Evolutionary conservation across 2,797 vertebrate genomes (phyloP).

Genomic region (Paramormyrops hopkinsi): DNA sequence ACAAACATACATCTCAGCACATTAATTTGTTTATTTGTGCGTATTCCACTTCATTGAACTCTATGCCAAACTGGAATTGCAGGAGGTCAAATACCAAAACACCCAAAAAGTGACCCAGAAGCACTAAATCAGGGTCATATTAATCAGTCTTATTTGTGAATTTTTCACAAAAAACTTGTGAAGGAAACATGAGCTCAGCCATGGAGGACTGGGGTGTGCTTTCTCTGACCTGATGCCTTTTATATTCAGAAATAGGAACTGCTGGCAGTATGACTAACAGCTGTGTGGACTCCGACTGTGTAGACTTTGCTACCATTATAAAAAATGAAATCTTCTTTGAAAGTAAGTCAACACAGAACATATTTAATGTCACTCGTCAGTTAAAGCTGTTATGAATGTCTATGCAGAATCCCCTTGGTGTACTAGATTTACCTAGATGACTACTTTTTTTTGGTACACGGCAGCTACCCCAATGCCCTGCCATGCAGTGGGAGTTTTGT

Average conservation of each 20-base stretch:
- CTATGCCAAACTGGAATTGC: background rate
- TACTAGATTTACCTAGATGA: background rate
- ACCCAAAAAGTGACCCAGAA: no score
- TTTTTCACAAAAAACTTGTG: background rate
- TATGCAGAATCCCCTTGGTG: background rate
- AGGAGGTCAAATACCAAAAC: background rate
- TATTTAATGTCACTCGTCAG: background rate
- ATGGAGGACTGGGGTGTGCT: background rate
- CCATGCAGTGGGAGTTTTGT: background rate
- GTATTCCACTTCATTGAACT: background rate
- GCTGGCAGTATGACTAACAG: background rate
- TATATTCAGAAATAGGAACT: background rate
- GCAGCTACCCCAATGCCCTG: background rate
- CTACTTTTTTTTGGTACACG: background rate
- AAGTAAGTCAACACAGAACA: constrained; percentile 8
- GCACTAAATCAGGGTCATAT: background rate
- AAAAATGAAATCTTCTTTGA: constrained; percentile 16
- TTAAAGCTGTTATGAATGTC: background rate
- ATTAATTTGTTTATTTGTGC: no score
- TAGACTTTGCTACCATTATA: background rate
- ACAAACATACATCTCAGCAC: no score
- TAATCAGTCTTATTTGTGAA: background rate
- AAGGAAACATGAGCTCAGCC: background rate
- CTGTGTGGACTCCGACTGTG: background rate
- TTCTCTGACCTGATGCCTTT: background rate